Conservation (phyloP, 2,888 invertebrate genomes). For the Hyalella azteca region DNA sequence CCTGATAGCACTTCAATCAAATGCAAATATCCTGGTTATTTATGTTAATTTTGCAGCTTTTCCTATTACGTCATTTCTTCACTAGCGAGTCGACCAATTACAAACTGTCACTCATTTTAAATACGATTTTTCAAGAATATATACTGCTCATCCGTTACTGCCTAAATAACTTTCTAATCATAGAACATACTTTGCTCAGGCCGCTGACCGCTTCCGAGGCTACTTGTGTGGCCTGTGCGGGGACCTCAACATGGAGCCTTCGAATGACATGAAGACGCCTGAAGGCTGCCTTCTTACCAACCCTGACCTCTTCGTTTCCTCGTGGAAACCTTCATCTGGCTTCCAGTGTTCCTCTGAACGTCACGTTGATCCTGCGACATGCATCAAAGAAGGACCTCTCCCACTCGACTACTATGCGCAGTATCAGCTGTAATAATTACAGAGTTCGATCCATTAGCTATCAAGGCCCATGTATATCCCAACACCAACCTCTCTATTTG, state of each 20-base stretch:
- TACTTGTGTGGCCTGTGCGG: slow-evolving; percentile 24
- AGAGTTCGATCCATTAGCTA: too few relatives aligned
- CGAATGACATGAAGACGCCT: slow-evolving; percentile 19
- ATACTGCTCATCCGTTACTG: background rate
- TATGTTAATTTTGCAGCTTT: background rate
- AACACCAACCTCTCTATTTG: too few relatives aligned
- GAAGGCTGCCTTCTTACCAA: slow-evolving; percentile 32
- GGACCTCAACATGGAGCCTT: background rate
- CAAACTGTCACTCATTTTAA: background rate
- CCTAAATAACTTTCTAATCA: background rate
- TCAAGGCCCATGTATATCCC: too few relatives aligned
- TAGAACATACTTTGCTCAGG: background rate
- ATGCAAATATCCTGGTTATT: background rate
- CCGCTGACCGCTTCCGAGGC: background rate
- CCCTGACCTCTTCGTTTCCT: background rate
- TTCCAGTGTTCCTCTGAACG: slow-evolving; percentile 10
- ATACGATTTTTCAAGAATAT: background rate
- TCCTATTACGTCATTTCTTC: background rate
- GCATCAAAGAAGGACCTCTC: slow-evolving; percentile 17
- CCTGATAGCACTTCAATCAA: background rate
- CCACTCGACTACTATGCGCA: slow-evolving; percentile 9
- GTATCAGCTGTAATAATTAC: background rate
- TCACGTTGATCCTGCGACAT: background rate
- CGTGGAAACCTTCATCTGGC: slow-evolving; percentile 10
- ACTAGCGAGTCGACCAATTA: background rate